Conservation (phyloP, 2,888 invertebrate species). For the Willowsia nigromaculata region DNA sequence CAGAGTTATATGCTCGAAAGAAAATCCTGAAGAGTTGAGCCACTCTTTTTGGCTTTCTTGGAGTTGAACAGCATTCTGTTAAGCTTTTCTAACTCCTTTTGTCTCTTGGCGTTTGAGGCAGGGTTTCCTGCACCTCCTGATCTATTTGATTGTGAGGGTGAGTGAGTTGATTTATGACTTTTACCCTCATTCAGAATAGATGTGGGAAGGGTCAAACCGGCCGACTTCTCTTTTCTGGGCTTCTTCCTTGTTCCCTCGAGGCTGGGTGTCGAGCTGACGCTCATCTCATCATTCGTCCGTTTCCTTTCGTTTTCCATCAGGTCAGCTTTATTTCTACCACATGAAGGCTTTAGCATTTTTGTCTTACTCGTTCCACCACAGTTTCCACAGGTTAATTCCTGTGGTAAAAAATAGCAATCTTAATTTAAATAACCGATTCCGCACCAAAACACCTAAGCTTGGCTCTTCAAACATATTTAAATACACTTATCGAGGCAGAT, state of each 20-base stretch:
- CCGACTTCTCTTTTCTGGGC: neutral
- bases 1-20: slow-evolving; percentile 51
- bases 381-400: slow-evolving; percentile 72
- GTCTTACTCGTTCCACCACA: slow-evolving; percentile 58
- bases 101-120: neutral
- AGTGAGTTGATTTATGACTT: neutral
- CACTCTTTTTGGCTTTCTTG: slow-evolving; percentile 44
- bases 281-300: neutral
- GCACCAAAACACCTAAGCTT: too few relatives aligned
- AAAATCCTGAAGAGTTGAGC: slow-evolving; percentile 64
- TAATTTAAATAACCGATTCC: neutral
- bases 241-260: neutral
- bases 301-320: neutral
- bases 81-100: slow-evolving; percentile 65
- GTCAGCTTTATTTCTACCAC: neutral
- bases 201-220: slow-evolving; percentile 20
- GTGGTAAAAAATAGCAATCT: neutral
- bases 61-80: slow-evolving; percentile 65
- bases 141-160: neutral
- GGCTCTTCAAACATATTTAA: too few relatives aligned
- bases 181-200: neutral
- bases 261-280: too few relatives aligned
- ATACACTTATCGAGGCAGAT: neutral
- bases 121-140: too few relatives aligned
- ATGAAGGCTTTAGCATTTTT: slow-evolving; percentile 39